phyloP scores from a whole-genome alignment of 23 tunicate genomes.

The Styela plicata region DNA sequence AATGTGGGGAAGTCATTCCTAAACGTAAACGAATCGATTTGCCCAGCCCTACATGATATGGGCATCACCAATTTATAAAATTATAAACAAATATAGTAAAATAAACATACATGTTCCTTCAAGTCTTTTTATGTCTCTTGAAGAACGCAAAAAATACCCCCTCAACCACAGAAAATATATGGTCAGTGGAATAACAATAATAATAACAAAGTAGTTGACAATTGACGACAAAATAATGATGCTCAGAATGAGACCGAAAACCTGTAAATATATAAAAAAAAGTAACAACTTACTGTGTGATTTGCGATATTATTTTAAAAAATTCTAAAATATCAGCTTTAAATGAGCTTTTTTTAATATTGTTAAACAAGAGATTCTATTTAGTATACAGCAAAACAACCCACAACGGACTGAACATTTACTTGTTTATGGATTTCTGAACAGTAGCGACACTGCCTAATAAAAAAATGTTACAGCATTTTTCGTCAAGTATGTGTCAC shows the following conservation, averaged over 20 bases:
- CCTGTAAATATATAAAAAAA: slow-evolving; percentile 23
- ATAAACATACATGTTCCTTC: slow-evolving; percentile 72
- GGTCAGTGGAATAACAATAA: slow-evolving; percentile 64
- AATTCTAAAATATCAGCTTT: too few species aligned
- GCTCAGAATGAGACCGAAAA: slow-evolving; percentile 24
- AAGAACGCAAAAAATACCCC: slow-evolving; percentile 59
- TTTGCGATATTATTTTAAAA: too few species aligned
- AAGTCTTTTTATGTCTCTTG: slow-evolving; percentile 84
- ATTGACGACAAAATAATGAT: slow-evolving; percentile 24
- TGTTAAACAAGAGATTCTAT: too few species aligned
- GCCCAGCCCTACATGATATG: neutral
- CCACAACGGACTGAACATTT: too few species aligned
- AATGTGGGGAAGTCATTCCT: neutral
- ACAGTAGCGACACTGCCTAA: too few species aligned
- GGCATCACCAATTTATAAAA: neutral
- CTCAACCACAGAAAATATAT: slow-evolving; percentile 57
- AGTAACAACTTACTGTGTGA: too few species aligned
- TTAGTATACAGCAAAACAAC: too few species aligned
- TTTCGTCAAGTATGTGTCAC: too few species aligned
- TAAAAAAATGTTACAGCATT: too few species aligned
- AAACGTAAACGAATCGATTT: too few species aligned
- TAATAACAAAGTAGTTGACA: slow-evolving; percentile 51
- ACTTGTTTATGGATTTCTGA: too few species aligned
- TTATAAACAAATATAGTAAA: neutral
- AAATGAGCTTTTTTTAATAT: too few species aligned